A percentile compares a stretch with the other conserved stretches of the same genome.
These are phyloP conservation scores for Alviniconcha strummeri DNA, from an alignment of 2,888 invertebrate genomes.

Conservation along the genomic window DNA sequence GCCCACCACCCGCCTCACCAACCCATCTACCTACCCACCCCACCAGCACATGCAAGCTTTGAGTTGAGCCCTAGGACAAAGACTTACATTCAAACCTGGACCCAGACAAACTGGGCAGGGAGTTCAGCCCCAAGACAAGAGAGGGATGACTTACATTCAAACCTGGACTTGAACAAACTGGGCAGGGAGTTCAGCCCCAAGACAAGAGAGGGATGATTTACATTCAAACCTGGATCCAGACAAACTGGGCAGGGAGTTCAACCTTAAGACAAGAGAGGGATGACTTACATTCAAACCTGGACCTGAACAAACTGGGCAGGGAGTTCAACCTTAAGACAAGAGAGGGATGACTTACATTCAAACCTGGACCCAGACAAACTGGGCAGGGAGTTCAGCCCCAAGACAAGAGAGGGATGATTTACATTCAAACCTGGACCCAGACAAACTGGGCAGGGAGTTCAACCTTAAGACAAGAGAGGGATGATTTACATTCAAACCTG, in stretches of 20 bases:
- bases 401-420: neutral
- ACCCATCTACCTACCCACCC: too few relatives aligned
- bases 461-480: constrained; percentile 42
- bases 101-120: constrained; percentile 63
- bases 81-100: constrained; percentile 67
- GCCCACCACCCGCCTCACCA: too few relatives aligned
- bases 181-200: too few relatives aligned
- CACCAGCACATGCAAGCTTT: too few relatives aligned
- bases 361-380: constrained; percentile 64
- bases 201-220: constrained; percentile 62
- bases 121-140: constrained; percentile 28
- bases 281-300: neutral
- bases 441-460: too few relatives aligned
- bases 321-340: too few relatives aligned
- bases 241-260: constrained; percentile 62
- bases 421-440: too few relatives aligned
- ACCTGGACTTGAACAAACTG: too few relatives aligned
- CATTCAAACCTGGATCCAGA: constrained; percentile 64
- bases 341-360: constrained; percentile 68
- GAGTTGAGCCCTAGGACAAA: too few relatives aligned
- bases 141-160: neutral
- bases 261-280: too few relatives aligned
- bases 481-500: constrained; percentile 67
- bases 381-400: constrained; percentile 54
- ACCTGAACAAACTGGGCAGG: too few relatives aligned